Evolutionary conservation across 2,888 invertebrate species (phyloP), one percentile per base, ranked within the genome.

Genomic region (Amphipyra tragopoginis): DNA sequence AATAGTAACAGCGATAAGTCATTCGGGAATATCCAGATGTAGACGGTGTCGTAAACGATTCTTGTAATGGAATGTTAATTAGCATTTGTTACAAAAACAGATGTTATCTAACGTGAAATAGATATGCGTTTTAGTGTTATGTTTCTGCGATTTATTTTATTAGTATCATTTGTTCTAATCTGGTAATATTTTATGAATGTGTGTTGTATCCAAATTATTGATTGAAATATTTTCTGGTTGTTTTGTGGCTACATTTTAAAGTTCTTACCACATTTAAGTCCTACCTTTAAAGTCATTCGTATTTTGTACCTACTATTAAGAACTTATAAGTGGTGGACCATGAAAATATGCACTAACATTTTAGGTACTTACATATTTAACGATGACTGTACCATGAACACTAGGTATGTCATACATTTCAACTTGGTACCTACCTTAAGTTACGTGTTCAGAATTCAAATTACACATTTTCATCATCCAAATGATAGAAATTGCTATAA

Each of bases 1-100:
- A 86, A 86, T 86, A 85, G 89, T 80, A 85, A 73, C 79, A 66
- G 64, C 74, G 82, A 86, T 87, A 84, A 79, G 71, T 84, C 84
- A 86, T 83, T 82, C 67, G 86, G 85, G 86, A 81, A 72, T 72
- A 59, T 73, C 64, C 65, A 57, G 58, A 50, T 52, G 29, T 29
- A 21, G 21, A 21, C 21, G 40, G 39, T 67, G 65, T 77, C 50
- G 79, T 62, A 69, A 81, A 74, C 66, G 54, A 62, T 65, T 59
- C 65, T 64, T 66, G 60, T 67, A 67, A 66, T 65, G 80, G 72
- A 80, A 77, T 77, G 48, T 72, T 77, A 72, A 78, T 74, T 80
- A 75, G 65, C 29, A 66, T 68, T 60, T 62, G 61, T 57, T 68
- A 58, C 62, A 34, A 63, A 57, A 60, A 62, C 38, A 13, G 48